Percentiles rank a stretch among this genome's conserved stretches.
These are phyloP conservation scores for Didymodactylos carnosus DNA, from an alignment of 2,888 invertebrate genomes.

Conservation along the genomic window DNA sequence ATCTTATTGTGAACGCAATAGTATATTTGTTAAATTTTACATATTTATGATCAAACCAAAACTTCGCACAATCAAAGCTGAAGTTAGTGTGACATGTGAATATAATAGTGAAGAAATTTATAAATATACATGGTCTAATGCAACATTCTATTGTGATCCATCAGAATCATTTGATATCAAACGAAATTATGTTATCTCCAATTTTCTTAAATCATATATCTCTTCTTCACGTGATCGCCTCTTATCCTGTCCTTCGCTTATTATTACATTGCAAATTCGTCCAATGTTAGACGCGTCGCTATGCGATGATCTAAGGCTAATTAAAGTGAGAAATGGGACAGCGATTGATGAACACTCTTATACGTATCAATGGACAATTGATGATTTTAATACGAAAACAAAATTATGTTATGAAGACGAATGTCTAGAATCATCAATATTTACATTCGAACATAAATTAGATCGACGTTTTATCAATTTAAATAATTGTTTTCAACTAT, in stretches of 20 bases:
- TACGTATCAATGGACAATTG: background rate
- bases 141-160: background rate
- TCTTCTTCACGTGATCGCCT: background rate
- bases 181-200: background rate
- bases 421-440: background rate
- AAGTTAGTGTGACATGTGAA: background rate
- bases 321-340: background rate
- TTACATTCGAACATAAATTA: constrained; percentile 1
- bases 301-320: background rate
- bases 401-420: background rate
- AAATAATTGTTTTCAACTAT: background rate
- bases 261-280: background rate
- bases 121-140: background rate
- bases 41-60: background rate
- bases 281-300: background rate
- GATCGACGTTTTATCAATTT: background rate
- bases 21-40: background rate
- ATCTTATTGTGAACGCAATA: constrained; percentile 1
- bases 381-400: background rate
- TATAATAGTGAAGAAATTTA: background rate
- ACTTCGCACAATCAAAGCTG: background rate
- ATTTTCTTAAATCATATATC: background rate
- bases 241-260: background rate
- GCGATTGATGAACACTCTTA: background rate
- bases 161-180: background rate